Base-by-base conservation (phyloP, 2,888 invertebrate genomes). In the Eueremaeus valkanovi region DNA sequence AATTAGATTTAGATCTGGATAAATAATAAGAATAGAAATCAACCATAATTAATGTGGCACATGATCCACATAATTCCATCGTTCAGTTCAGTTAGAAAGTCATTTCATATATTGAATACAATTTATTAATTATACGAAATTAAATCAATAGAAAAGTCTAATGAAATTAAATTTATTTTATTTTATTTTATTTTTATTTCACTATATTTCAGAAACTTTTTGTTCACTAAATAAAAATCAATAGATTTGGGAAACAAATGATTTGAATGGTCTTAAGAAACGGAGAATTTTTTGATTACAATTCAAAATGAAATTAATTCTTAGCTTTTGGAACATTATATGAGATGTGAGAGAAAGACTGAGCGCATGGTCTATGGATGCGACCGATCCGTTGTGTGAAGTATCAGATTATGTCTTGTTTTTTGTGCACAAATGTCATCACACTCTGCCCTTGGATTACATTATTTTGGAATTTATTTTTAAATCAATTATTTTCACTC, bases 291-390 rank as follows among this genome's bases (percentile, higher is more conserved):
- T n/a, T 21, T 51, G n/a, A 51, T 18, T 51, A 18, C 51, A 18
- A 51, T 51, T 51, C 9, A 51, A 51, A 51, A 11, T 51, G 18
- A 51, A n/a, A n/a, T n/a, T 18, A 51, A n/a, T 51, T 18, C 18
- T 18, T 51, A 27, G 27, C 58, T 2, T 58, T 58, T 58, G 29
- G 27, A 58, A 58, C 58, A 58, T 58, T 27, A 27, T 18, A 58
- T 58, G 8, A 24, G 45, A 45, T 45, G 45, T 18, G 18, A 45
- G 18, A 11, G 45, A 45, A 8, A 8, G 36, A 36, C 5, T 36
- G 33, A 63, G 63, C 63, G 63, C 63, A 63, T 29, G 63, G 29
- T 31, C 63, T 33, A 6, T 63, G 63, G 63, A 63, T 63, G 63
- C 1, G 63, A 63, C 29, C 8, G 31, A 31, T 16, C 31, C 6